phyloP scores from a whole-genome alignment of 2,113 vertebrate genomes.

The Ptilonorhynchus violaceus region DNA sequence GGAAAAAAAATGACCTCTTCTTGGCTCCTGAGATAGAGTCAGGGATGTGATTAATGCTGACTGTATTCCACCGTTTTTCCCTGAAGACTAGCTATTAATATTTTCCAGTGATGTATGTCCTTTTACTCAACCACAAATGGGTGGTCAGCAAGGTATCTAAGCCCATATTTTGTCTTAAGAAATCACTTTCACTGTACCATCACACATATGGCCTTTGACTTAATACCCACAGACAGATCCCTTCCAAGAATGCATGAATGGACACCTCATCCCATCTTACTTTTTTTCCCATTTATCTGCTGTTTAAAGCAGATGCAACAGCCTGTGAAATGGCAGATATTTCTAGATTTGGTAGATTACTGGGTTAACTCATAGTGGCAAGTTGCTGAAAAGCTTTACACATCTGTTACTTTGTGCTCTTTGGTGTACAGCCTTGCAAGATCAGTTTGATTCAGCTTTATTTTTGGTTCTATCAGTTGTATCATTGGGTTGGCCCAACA shows the following conservation, averaged over 20 bases:
- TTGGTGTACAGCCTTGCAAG: background rate
- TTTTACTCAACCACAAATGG: conserved; percentile 47
- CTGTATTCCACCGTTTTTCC: conserved; percentile 36
- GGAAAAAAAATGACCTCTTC: conserved; percentile 55
- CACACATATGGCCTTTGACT: background rate
- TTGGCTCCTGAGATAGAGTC: conserved; percentile 55
- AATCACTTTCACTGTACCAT: background rate
- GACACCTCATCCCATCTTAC: background rate
- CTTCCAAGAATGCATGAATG: background rate
- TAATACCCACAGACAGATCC: background rate
- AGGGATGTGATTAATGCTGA: conserved; percentile 59
- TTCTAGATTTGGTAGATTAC: background rate
- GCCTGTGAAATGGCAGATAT: background rate
- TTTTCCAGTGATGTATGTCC: conserved; percentile 57
- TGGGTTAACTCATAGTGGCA: background rate
- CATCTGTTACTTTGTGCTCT: background rate
- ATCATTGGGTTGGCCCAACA: background rate
- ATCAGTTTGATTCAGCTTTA: background rate
- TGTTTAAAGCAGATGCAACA: background rate
- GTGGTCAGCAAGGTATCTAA: conserved; percentile 46
- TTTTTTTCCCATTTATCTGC: background rate
- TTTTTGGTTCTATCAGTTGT: background rate
- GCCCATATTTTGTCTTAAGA: background rate
- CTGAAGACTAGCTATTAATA: conserved; percentile 59
- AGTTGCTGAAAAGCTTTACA: background rate